Percentiles rank a stretch among this genome's conserved stretches.
Conservation (phyloP, 1,140 invertebrate genomes). For the Liolophura sinensis region DNA sequence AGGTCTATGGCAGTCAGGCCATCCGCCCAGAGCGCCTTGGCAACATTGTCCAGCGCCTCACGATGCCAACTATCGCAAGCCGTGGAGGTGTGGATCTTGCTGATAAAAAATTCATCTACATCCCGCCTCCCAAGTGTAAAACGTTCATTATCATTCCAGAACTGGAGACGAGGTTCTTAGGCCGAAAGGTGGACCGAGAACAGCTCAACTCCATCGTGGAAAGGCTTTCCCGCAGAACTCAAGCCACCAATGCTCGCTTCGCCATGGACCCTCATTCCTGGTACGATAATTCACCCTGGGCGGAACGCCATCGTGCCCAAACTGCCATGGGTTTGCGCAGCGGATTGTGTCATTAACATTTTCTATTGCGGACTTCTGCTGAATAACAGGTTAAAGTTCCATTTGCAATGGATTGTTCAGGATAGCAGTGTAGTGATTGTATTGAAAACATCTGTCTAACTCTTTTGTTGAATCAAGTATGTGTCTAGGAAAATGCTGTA, state of each 20-base stretch:
- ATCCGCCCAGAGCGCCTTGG: conserved; percentile 22
- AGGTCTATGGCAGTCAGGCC: too few species aligned
- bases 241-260: conserved; percentile 45
- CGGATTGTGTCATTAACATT: too few species aligned
- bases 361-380: too few species aligned
- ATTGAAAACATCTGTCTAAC: too few species aligned
- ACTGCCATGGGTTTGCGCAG: too few species aligned
- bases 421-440: too few species aligned
- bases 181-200: conserved; percentile 25
- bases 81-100: conserved; percentile 26
- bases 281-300: conserved; percentile 27
- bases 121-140: conserved; percentile 24
- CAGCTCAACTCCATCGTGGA: conserved; percentile 34
- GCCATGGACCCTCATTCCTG: conserved; percentile 37
- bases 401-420: too few species aligned
- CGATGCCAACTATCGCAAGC: conserved; percentile 34
- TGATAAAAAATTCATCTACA: conserved; percentile 37
- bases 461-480: too few species aligned
- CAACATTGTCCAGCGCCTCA: conserved; percentile 28
- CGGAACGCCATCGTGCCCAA: too few species aligned
- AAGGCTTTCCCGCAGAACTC: conserved; percentile 36
- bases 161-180: conserved; percentile 32
- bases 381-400: too few species aligned
- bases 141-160: conserved; percentile 37
- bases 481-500: too few species aligned